These are phyloP conservation scores for Phoronis australis DNA, from an alignment of 2,888 invertebrate genomes.

Conservation along the genomic window DNA sequence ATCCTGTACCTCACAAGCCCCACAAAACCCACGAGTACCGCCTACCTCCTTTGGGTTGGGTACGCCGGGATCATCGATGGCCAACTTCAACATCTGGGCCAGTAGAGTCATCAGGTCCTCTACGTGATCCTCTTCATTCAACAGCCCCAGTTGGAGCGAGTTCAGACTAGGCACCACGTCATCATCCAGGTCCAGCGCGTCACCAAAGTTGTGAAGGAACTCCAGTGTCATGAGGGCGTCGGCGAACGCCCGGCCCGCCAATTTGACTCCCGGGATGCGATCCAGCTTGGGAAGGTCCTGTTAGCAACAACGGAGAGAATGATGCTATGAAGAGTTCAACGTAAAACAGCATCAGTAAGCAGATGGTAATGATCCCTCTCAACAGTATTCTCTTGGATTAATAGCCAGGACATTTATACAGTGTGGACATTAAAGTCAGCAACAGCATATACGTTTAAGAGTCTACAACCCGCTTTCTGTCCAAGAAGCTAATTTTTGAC, in stretches of 20 bases:
- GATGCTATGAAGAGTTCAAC: too few relatives aligned
- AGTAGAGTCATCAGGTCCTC: slow-evolving; percentile 77
- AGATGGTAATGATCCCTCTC: too few relatives aligned
- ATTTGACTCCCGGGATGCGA: slow-evolving; percentile 72
- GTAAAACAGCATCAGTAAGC: too few relatives aligned
- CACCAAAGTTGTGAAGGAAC: slow-evolving; percentile 92
- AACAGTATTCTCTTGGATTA: too few relatives aligned
- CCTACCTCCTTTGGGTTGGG: slow-evolving; percentile 54
- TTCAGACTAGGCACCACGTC: slow-evolving; percentile 69
- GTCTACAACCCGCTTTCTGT: too few relatives aligned
- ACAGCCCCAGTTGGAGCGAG: slow-evolving; percentile 77
- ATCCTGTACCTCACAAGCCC: too few relatives aligned
- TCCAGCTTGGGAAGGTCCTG: slow-evolving; percentile 59
- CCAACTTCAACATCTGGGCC: slow-evolving; percentile 83
- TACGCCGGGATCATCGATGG: slow-evolving; percentile 77
- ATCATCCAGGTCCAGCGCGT: slow-evolving; percentile 83
- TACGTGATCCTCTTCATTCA: slow-evolving; percentile 70
- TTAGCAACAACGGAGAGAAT: too few relatives aligned
- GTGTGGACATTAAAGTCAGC: too few relatives aligned
- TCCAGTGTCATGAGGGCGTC: slow-evolving; percentile 93
- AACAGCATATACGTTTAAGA: too few relatives aligned
- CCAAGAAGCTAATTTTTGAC: too few relatives aligned
- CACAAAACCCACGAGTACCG: too few relatives aligned
- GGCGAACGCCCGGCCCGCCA: slow-evolving; percentile 84
- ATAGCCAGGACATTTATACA: too few relatives aligned